Base-by-base conservation (phyloP, 2,113 vertebrate species). In the Rhinoptilus africanus region DNA sequence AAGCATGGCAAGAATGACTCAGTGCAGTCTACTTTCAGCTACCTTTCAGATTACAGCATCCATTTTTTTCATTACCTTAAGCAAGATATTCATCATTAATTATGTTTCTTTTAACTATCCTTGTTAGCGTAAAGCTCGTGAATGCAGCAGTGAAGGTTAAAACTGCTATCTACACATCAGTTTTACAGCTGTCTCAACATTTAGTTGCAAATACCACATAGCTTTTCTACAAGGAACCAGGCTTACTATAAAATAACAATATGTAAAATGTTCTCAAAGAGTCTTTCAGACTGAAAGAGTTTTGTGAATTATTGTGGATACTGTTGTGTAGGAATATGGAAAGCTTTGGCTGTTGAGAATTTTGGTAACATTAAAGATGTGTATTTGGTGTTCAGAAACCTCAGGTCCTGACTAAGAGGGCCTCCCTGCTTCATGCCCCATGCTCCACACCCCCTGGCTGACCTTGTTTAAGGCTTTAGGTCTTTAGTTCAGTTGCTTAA, bases 21-120 rank as follows among this genome's bases (percentile, higher is more conserved):
- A 27, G 35, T 77, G 94, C 53, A 68, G 48, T 89, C 60, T 21
- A 34, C 89, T 73, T 91, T 69, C 48, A 88, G 35, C 64, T 81
- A 8, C 56, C 39, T 89, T 76, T 68, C 51, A 68, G 76, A 78
- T 91, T 53, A 72, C 21, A 39, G 10, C 15, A 43, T 85, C 77
- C 6, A 2, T 41, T 83, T 89, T 75, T 87, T 93, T 85, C 30
- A 53, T 93, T 89, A 87, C 66, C 76, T 93, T 50, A 64, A 96
- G 76, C 4, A 11, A 91, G 64, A 27, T 87, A 74, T 23, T 92
- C 0, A 28, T 92, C 28, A 47, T 80, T 90, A 88, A 54, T 86
- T 84, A 28, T 51, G 14, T 41, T 89, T 71, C 23, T 83, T 78
- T 84, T 89, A 93, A 93, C 85, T 92, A 69, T 56, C 19, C 6